Evolutionary conservation across 2,888 invertebrate species (phyloP).

Genomic region (Morpho achilles): DNA sequence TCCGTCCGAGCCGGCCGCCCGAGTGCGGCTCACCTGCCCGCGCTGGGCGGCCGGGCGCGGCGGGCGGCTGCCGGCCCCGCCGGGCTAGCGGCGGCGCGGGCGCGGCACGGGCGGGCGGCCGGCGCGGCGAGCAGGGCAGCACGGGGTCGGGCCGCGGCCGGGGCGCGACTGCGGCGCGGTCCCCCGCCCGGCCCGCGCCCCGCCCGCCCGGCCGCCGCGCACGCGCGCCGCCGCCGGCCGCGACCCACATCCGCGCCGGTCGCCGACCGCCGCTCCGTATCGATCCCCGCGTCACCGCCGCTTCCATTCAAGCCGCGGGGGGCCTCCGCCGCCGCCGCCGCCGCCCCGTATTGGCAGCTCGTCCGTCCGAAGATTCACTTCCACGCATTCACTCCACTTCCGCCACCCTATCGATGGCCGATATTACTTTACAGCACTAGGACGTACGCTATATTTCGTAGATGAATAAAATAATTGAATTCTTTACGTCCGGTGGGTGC

Average conservation of each 20-base stretch:
- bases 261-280: conserved; percentile 31
- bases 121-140: conserved; percentile 34
- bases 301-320: background rate
- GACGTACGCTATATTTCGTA: no score
- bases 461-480: no score
- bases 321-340: background rate
- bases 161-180: conserved; percentile 58
- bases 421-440: no score
- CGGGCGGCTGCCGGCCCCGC: conserved; percentile 16
- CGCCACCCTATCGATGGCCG: background rate
- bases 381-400: background rate
- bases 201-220: conserved; percentile 28
- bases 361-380: conserved; percentile 6
- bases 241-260: conserved; percentile 23
- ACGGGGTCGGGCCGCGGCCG: conserved; percentile 50
- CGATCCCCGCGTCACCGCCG: conserved; percentile 27
- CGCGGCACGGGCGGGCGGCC: conserved; percentile 13
- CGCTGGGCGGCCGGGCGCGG: conserved; percentile 22
- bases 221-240: conserved; percentile 33
- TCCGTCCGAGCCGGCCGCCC: conserved; percentile 40
- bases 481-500: no score
- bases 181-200: conserved; percentile 43
- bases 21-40: conserved; percentile 27
- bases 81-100: conserved; percentile 22
- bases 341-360: background rate